These are phyloP conservation scores for Metalampra italica DNA, from an alignment of 2,888 invertebrate species.

Conservation along the genomic window DNA sequence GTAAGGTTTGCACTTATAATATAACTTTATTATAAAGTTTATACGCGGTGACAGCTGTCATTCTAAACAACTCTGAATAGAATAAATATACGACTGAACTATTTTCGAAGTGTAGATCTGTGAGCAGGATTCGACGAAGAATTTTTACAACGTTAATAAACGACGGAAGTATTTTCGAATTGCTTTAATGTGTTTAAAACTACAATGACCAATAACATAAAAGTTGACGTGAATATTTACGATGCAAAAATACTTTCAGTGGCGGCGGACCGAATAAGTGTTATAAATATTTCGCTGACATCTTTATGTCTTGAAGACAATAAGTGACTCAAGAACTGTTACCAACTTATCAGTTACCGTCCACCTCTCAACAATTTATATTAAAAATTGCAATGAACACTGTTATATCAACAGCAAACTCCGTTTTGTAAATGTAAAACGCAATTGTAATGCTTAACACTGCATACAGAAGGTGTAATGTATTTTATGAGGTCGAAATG, in stretches of 20 bases:
- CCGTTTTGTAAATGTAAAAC: neutral
- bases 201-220: constrained; percentile 3
- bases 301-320: constrained; percentile 50
- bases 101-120: too few species aligned
- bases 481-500: constrained; percentile 26
- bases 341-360: neutral
- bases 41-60: too few species aligned
- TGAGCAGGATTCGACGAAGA: too few species aligned
- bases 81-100: too few species aligned
- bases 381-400: neutral
- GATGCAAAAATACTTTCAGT: constrained; percentile 14
- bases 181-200: neutral
- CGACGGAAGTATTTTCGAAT: neutral
- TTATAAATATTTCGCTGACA: constrained; percentile 47
- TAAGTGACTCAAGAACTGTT: constrained; percentile 30
- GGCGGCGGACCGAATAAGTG: constrained; percentile 22
- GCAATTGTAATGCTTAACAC: neutral
- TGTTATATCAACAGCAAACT: neutral
- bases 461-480: constrained; percentile 23
- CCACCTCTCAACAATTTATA: neutral
- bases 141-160: too few species aligned
- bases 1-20: too few species aligned
- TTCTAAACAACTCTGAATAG: too few species aligned
- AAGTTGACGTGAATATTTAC: constrained; percentile 1
- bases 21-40: too few species aligned